phyloP scores from a whole-genome alignment of 2,113 vertebrate species.

The Mesembrinibis cayennensis region DNA sequence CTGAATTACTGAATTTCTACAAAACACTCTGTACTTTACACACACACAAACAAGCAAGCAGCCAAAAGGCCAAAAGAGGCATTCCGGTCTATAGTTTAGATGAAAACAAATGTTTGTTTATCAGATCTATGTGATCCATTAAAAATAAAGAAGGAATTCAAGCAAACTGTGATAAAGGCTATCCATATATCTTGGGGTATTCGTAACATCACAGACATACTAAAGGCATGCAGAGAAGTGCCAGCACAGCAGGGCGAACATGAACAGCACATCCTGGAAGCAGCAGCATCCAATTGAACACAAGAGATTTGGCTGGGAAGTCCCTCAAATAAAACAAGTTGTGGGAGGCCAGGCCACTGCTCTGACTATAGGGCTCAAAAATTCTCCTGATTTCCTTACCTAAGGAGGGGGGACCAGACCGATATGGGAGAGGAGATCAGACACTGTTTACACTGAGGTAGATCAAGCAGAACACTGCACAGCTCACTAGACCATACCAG shows the following conservation, averaged over 20 bases:
- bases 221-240: constrained; percentile 2
- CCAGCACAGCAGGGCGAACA: constrained; percentile 41
- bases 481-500: constrained; percentile 27
- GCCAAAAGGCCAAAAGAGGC: neutral
- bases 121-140: neutral
- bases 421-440: neutral
- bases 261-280: constrained; percentile 16
- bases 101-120: neutral
- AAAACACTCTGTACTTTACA: neutral
- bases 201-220: neutral
- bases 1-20: neutral
- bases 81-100: neutral
- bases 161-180: constrained; percentile 3
- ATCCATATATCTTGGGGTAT: neutral
- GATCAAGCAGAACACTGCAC: constrained; percentile 45
- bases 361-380: neutral
- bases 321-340: constrained; percentile 19
- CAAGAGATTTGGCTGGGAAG: neutral
- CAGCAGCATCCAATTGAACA: constrained; percentile 32
- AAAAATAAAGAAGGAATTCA: constrained; percentile 24
- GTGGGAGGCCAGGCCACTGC: neutral
- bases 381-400: neutral
- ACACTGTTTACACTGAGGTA: constrained; percentile 31
- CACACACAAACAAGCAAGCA: neutral
- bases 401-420: neutral